These are phyloP conservation scores for Synergus laeviventris DNA, from an alignment of 2,888 invertebrate species.

Conservation along the genomic window DNA sequence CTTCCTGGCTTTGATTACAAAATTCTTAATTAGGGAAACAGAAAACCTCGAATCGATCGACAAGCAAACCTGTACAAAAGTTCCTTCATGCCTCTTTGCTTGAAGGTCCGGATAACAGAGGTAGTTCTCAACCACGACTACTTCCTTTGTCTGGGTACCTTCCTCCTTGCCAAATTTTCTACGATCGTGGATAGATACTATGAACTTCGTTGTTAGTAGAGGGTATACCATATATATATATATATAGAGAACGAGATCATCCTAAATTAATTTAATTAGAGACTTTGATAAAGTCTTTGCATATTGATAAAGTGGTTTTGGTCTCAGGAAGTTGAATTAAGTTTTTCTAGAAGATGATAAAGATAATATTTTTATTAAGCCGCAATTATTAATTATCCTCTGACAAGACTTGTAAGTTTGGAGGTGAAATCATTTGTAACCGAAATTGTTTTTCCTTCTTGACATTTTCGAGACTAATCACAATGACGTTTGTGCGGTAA, in stretches of 20 bases:
- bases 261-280: background rate
- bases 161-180: constrained; percentile 2
- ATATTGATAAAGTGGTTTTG: constrained; percentile 2
- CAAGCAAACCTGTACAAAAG: constrained; percentile 29
- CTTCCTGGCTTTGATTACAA: background rate
- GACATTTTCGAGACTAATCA: constrained; percentile 30
- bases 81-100: constrained; percentile 10
- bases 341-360: background rate
- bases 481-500: background rate
- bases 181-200: background rate
- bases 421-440: background rate
- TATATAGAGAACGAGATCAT: constrained; percentile 4
- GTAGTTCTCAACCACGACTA: constrained; percentile 14
- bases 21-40: constrained; percentile 11
- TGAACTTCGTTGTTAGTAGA: background rate
- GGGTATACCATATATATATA: no score
- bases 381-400: no score
- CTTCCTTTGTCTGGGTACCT: constrained; percentile 24
- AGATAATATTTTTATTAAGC: no score
- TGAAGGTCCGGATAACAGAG: background rate
- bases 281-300: no score
- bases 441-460: background rate
- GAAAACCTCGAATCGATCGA: constrained; percentile 14
- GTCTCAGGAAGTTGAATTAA: background rate
- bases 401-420: background rate